Evolutionary conservation across 2,797 vertebrate genomes (phyloP).

Genomic region (Calcarius lapponicus): DNA sequence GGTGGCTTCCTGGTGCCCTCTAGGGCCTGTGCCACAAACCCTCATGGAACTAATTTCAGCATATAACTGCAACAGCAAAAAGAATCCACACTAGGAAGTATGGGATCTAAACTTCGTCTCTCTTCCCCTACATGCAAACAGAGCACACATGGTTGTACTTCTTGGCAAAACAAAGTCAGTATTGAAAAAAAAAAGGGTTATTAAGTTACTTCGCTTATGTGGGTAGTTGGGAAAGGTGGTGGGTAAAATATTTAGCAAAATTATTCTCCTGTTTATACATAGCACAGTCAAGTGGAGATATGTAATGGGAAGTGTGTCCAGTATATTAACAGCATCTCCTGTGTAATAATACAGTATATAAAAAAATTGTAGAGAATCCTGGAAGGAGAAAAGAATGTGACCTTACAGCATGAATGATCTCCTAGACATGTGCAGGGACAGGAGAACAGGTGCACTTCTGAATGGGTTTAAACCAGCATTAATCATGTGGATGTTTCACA

Average conservation of each 20-base stretch:
- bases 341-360: background rate
- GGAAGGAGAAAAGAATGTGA: background rate
- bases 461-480: conserved; percentile 25
- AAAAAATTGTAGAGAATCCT: background rate
- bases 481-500: conserved; percentile 35
- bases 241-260: background rate
- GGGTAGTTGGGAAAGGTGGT: background rate
- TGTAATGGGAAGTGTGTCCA: background rate
- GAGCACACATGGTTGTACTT: background rate
- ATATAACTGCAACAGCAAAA: background rate
- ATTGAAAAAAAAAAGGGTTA: background rate
- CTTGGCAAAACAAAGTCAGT: background rate
- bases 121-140: background rate
- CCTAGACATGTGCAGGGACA: background rate
- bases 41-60: background rate
- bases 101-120: background rate
- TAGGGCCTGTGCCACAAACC: background rate
- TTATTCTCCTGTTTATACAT: background rate
- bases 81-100: background rate
- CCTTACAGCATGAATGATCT: conserved; percentile 16
- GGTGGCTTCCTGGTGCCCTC: background rate
- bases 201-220: background rate
- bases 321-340: background rate
- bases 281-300: background rate
- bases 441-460: conserved; percentile 21